These are phyloP conservation scores for Sylvietta virens DNA, from an alignment of 2,113 vertebrate genomes.

Conservation along the genomic window DNA sequence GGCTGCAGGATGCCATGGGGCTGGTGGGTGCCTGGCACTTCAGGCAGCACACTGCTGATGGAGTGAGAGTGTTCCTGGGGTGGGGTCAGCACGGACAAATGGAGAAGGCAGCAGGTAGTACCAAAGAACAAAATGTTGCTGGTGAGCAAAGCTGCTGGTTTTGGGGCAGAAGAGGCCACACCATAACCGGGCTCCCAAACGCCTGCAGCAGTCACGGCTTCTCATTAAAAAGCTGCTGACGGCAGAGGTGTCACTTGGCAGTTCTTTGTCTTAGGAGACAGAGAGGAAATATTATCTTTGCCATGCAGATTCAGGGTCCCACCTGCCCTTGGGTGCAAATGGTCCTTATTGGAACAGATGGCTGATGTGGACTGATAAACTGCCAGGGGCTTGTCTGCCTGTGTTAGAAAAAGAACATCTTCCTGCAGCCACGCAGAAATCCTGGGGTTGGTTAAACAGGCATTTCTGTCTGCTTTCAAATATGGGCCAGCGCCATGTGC, in stretches of 20 bases:
- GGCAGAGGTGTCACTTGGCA: not conserved
- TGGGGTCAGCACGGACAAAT: fast-evolving
- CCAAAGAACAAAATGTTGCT: not conserved
- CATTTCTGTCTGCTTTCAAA: constrained; percentile 12
- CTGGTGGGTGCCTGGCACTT: not conserved
- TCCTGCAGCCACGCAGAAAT: not conserved
- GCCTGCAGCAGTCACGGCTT: not conserved
- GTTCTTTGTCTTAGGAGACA: not conserved
- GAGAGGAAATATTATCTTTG: not conserved
- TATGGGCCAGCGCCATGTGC: not conserved
- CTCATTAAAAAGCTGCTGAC: not conserved
- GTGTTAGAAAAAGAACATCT: not conserved
- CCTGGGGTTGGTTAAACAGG: not conserved
- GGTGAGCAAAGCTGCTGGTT: not conserved
- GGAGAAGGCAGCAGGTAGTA: not conserved
- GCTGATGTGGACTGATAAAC: not conserved
- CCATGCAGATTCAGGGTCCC: not conserved
- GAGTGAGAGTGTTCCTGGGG: not conserved
- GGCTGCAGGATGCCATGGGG: not conserved
- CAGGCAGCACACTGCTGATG: not conserved
- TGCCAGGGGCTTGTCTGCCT: not conserved
- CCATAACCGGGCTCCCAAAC: not conserved
- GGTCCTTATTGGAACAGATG: not conserved
- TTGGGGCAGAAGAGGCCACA: not conserved
- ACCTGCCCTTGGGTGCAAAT: not conserved